Base-by-base conservation (phyloP, 2,113 vertebrate species). In the Scortum barcoo region DNA sequence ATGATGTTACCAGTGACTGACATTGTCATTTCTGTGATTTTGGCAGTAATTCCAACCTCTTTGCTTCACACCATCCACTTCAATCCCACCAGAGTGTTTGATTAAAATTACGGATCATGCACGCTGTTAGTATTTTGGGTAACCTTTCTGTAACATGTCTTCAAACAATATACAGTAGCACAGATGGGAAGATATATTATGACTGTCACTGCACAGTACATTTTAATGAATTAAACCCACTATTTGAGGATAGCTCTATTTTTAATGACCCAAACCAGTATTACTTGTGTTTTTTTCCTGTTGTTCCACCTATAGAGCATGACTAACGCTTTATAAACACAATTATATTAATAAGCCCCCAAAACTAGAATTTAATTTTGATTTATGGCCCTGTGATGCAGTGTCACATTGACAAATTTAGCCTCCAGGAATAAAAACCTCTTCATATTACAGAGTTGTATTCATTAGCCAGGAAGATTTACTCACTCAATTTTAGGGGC, bases 381-480 rank as follows among this genome's bases (percentile, higher is more conserved):
- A 85, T 88, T 74, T 48, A 85, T 81, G 42, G 62, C 16, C 2
- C 11, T 42, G 53, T 51, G 48, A 50, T 82, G 75, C 51, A 61
- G 24, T 50, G 44, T 82, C 67, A 76, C 58, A 33, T 0, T 66
- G 58, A 78, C 53, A 79, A 76, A 88, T 72, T 70, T 46, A 66
- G 38, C 51, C 72, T 56, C 30, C 28, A 54, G 69, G 24, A 76
- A 20, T 53, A 24, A 50, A 54, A 72, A 44, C 40, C 14, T 57
- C 36, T 76, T 56, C 26, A 28, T 60, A 65, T 67, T 28, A 56
- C 42, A 60, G 8, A 74, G 13, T 33, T 24, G 30, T 46, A 36
- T 66, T 66, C 74, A 78, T 88, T 88, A 69, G 20, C 22, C 22
- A 53, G 30, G 11, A 36, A 53, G 51, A 85, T 79, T 79, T 82